Percentiles rank a stretch among this genome's conserved stretches.
Conservation (phyloP, 2,888 invertebrate species). For the Griposia aprilina region DNA sequence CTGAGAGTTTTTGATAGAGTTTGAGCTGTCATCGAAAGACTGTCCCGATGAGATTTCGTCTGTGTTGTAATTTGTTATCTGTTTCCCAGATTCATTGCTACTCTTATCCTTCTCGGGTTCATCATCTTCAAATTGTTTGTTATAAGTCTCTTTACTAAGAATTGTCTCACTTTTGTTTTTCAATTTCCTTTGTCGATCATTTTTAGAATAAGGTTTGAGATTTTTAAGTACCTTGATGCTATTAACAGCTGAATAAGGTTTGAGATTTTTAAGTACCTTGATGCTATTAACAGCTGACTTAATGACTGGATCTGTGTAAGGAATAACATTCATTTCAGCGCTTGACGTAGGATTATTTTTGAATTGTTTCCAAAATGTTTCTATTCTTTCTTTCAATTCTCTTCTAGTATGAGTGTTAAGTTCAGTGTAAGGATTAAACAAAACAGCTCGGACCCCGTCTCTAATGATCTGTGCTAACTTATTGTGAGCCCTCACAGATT, state of each 20-base stretch:
- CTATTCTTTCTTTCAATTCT: slow-evolving; percentile 65
- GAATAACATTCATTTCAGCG: neutral
- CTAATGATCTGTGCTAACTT: slow-evolving; percentile 68
- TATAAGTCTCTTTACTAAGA: neutral
- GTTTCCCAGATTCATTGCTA: neutral
- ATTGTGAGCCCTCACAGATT: slow-evolving; percentile 59
- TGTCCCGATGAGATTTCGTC: neutral
- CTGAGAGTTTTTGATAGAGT: slow-evolving; percentile 28
- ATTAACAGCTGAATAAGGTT: neutral
- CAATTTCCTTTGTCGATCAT: rapidly evolving
- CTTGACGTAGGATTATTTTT: neutral
- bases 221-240: neutral
- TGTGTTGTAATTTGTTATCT: neutral
- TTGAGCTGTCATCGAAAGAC: slow-evolving; percentile 25
- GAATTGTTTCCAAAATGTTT: slow-evolving; percentile 25
- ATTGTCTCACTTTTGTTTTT: neutral
- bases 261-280: neutral
- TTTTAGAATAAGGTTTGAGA: neutral
- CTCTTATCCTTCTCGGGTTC: neutral
- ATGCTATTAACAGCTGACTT: neutral
- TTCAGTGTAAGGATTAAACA: slow-evolving; percentile 76
- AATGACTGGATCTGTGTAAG: neutral
- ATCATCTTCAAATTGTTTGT: neutral
- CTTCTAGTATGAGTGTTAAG: slow-evolving; percentile 66
- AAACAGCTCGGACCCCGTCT: slow-evolving; percentile 65